phyloP scores from a whole-genome alignment of 2,888 invertebrate species.

The Torymus texanus region DNA sequence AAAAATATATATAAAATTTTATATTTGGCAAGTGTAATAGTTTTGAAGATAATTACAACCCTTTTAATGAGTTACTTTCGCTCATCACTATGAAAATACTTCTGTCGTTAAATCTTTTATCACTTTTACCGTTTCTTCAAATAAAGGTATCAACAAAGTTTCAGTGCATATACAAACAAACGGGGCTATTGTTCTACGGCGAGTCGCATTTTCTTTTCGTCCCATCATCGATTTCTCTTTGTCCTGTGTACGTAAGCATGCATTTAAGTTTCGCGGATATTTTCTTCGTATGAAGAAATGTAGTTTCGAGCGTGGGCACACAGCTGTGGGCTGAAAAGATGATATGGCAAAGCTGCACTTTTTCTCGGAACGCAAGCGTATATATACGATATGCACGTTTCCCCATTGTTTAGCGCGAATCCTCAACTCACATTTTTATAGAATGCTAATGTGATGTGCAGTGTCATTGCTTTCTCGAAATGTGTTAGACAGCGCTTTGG shows the following conservation, averaged over 20 bases:
- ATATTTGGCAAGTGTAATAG: too few species aligned
- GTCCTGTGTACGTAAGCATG: neutral
- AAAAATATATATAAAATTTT: too few species aligned
- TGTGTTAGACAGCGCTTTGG: too few species aligned
- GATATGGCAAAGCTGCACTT: conserved; percentile 12
- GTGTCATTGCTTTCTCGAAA: neutral
- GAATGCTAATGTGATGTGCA: too few species aligned
- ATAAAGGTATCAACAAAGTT: too few species aligned
- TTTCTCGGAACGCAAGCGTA: neutral
- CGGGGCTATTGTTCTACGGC: neutral
- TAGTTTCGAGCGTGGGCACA: conserved; percentile 23
- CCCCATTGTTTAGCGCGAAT: neutral
- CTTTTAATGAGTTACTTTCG: too few species aligned
- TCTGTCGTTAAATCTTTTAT: too few species aligned
- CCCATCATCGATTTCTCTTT: conserved; percentile 14
- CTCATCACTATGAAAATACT: too few species aligned
- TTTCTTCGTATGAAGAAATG: conserved; percentile 21
- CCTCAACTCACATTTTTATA: too few species aligned
- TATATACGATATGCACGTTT: neutral
- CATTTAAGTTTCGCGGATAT: neutral
- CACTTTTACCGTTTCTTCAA: too few species aligned
- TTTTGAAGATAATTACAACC: too few species aligned
- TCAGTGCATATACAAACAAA: too few species aligned
- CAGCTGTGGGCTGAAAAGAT: conserved; percentile 5
- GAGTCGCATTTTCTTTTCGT: neutral